Conservation (phyloP, 2,888 invertebrate species). For the Apodemia duryi region DNA sequence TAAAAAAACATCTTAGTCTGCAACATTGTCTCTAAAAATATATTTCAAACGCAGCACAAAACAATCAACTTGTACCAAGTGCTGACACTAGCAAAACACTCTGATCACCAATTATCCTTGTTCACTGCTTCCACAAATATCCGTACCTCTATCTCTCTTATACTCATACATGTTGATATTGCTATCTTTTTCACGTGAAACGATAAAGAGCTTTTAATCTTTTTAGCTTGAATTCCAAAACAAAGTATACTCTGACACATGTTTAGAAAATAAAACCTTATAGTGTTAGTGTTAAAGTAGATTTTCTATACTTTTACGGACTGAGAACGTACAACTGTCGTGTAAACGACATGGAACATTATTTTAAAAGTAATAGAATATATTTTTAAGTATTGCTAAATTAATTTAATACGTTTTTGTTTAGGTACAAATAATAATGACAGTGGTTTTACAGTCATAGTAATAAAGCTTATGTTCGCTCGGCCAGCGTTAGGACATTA, state of each 20-base stretch:
- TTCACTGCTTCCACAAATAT: slow-evolving; percentile 52
- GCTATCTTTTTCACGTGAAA: slow-evolving; percentile 32
- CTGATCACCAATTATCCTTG: slow-evolving; percentile 75
- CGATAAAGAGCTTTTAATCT: slow-evolving; percentile 55
- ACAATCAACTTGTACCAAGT: slow-evolving; percentile 60
- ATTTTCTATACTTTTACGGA: neutral
- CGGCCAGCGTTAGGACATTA: slow-evolving; percentile 49
- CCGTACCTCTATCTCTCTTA: slow-evolving; percentile 26
- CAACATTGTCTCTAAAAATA: slow-evolving; percentile 19
- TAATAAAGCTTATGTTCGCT: slow-evolving; percentile 68
- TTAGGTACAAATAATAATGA: slow-evolving; percentile 41
- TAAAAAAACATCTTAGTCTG: neutral
- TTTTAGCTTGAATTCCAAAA: slow-evolving; percentile 25
- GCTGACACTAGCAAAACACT: slow-evolving; percentile 74
- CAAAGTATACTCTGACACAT: neutral
- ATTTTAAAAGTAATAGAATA: slow-evolving; percentile 24
- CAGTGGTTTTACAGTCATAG: slow-evolving; percentile 48
- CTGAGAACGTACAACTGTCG: neutral
- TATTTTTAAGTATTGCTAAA: slow-evolving; percentile 24
- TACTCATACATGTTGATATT: slow-evolving; percentile 26
- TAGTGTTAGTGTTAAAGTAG: neutral
- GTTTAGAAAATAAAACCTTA: neutral
- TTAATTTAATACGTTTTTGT: slow-evolving; percentile 2
- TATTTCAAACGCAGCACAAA: slow-evolving; percentile 52
- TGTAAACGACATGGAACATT: slow-evolving; percentile 5